Evolutionary conservation across 2,888 invertebrate genomes (phyloP).

Genomic region (Junonia oenone): DNA sequence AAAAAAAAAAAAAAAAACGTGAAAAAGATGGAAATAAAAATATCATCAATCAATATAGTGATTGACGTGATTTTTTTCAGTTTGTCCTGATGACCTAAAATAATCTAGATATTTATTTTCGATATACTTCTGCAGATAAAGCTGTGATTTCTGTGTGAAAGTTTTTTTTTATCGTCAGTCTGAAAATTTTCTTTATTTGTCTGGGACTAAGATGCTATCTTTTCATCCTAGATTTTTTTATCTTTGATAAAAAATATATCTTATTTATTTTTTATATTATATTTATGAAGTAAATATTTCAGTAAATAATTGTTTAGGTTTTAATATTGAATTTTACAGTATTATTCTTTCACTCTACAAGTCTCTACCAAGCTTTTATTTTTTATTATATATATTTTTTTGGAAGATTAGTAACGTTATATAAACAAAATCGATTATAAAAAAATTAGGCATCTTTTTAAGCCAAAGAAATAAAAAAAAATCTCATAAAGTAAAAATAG

Average conservation of each 20-base stretch:
- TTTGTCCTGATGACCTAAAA: slow-evolving; percentile 6
- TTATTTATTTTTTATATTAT: neutral
- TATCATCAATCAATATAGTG: neutral
- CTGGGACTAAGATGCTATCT: neutral
- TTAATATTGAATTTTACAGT: too few species aligned
- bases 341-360: too few species aligned
- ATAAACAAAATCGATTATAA: too few species aligned
- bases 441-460: too few species aligned
- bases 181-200: neutral
- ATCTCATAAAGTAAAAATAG: too few species aligned
- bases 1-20: too few species aligned
- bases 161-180: slow-evolving; percentile 6
- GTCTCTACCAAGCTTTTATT: too few species aligned
- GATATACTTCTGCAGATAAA: neutral
- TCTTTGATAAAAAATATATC: neutral
- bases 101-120: slow-evolving; percentile 5
- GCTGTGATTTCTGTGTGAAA: slow-evolving; percentile 16
- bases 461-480: too few species aligned
- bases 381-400: too few species aligned
- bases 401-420: too few species aligned
- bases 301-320: too few species aligned
- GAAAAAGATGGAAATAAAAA: neutral
- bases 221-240: neutral
- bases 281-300: neutral
- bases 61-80: neutral